Base-by-base conservation (phyloP, 2,888 invertebrate genomes). In the Campoplex capitator region DNA sequence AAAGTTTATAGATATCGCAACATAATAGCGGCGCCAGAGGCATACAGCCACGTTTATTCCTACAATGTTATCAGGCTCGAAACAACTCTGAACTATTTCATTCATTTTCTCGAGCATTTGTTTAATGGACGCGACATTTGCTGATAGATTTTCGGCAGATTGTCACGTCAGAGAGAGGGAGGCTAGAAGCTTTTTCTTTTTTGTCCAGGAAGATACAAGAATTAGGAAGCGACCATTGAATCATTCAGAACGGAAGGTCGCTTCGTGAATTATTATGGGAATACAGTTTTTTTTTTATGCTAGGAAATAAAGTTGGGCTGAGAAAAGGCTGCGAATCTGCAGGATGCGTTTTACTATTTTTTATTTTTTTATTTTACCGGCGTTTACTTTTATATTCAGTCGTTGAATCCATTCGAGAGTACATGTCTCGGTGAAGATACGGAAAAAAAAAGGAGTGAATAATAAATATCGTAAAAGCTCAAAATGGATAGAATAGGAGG, bases 381-480 rank as follows among this genome's bases (percentile, higher is more conserved):
- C 16, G 16, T 62, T 62, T 32, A 32, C 62, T 62, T 32, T 32
- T 32, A 32, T 32, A 62, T 62, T 62, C 62, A 32, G 32, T 32
- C 62, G 23, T 13, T 58, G 58, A 28, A 58, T 62, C 62, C 32
- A 58, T 58, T 58, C 28, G 11, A 13, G 23, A 8, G 11, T 13
- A 58, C 58, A 16, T 32, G 1, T 62, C 62, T 62, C 28, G 62
- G 62, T 28, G 16, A 16, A 13, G 16, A 32, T 11, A 62, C 3
- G 48, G 32, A 62, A 32, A 32, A 62, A 62, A 62, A 62, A 62
- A 62, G 62, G 32, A 32, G 62, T 62, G 32, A 62, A 62, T 62
- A 62, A 62, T 62, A 62, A 62, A 62, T 68, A 42, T 48, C 28
- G 13, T 62, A 62, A 62, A 62, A 62, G 62, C 62, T 32, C 16